Conservation (phyloP, 1,140 invertebrate species). For the Caenorhabditis tropicalis region DNA sequence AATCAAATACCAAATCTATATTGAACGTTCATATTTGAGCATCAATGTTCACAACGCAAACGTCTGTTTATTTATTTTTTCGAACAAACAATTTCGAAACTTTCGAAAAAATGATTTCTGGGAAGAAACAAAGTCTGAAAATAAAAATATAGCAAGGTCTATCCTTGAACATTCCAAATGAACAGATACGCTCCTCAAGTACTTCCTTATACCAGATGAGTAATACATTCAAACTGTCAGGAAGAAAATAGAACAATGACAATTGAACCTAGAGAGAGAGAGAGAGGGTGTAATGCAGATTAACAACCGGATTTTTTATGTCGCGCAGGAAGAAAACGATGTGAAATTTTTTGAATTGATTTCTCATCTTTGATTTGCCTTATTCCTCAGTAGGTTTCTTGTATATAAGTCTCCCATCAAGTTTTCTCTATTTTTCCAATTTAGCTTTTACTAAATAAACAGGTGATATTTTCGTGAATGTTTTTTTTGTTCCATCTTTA, state of each 20-base stretch:
- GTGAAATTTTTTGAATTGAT: conserved; percentile 21
- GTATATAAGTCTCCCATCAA: neutral
- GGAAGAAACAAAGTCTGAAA: too few species aligned
- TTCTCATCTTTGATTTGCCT: conserved; percentile 1
- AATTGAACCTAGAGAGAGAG: neutral
- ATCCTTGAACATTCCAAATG: too few species aligned
- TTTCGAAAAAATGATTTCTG: too few species aligned
- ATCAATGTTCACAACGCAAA: too few species aligned
- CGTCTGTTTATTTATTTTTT: too few species aligned
- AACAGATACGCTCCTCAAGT: too few species aligned
- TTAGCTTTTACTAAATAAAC: neutral
- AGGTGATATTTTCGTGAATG: neutral
- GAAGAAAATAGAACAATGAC: conserved; percentile 5
- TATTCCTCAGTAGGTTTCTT: neutral
- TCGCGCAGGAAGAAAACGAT: neutral
- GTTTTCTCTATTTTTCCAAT: neutral
- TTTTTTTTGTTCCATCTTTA: neutral
- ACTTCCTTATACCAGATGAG: neutral
- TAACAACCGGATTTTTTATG: conserved; percentile 32
- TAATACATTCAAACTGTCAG: neutral
- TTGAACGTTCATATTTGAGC: too few species aligned
- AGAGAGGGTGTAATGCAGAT: neutral
- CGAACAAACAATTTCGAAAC: too few species aligned
- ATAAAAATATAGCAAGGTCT: too few species aligned
- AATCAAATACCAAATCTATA: too few species aligned